phyloP scores from a whole-genome alignment of 2,888 invertebrate species.

The Embidobia sp. region DNA sequence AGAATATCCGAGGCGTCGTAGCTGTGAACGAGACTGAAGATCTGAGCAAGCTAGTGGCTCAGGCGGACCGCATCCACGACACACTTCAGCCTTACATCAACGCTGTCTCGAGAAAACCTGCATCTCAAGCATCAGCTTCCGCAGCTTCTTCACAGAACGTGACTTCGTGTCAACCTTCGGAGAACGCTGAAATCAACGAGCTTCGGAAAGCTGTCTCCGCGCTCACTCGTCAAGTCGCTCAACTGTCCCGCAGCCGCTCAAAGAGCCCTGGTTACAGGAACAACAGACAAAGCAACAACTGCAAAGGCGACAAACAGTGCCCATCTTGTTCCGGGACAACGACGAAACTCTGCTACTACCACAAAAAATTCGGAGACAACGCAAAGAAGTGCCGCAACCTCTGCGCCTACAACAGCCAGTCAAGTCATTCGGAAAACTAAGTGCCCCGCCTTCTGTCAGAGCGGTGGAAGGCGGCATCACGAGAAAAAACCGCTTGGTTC shows the following conservation, averaged over 20 bases:
- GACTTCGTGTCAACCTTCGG: not conserved
- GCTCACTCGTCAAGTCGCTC: not conserved
- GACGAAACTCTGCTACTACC: no score
- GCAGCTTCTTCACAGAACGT: not conserved
- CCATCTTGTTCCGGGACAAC: no score
- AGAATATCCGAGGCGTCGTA: not conserved
- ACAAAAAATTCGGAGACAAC: no score
- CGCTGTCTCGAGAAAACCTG: no score
- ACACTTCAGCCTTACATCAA: not conserved
- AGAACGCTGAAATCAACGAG: not conserved
- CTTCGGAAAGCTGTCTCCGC: not conserved
- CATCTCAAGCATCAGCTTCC: no score
- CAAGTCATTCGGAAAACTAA: no score
- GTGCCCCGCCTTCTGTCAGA: not conserved
- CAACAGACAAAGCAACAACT: not conserved
- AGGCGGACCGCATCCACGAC: slow-evolving; percentile 1
- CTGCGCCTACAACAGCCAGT: no score
- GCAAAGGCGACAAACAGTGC: slow-evolving; percentile 5
- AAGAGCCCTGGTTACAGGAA: no score
- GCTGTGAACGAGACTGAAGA: not conserved
- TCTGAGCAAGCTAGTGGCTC: not conserved
- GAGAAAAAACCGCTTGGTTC: not conserved
- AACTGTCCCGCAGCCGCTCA: not conserved
- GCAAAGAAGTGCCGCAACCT: no score
- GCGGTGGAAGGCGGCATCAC: not conserved